These are phyloP conservation scores for Philopotamus ludificatus DNA, from an alignment of 1,140 invertebrate species.

Conservation along the genomic window DNA sequence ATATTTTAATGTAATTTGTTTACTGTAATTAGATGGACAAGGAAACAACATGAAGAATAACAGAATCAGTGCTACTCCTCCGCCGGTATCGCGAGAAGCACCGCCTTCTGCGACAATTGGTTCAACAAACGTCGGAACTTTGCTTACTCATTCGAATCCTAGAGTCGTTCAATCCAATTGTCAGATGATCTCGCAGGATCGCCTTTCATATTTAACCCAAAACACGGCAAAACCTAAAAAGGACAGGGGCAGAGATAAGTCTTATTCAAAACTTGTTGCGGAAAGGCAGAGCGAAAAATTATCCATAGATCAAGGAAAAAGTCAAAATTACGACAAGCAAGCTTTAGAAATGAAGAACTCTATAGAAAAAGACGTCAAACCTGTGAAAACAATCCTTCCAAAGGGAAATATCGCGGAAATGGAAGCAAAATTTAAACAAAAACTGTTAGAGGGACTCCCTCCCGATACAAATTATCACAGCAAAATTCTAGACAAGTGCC, in stretches of 20 bases:
- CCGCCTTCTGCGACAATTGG: conserved; percentile 56
- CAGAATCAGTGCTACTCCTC: neutral
- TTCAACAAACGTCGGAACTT: conserved; percentile 65
- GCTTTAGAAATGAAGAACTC: neutral
- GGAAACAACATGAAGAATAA: neutral
- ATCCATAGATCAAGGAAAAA: neutral
- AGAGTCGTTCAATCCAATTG: conserved; percentile 45
- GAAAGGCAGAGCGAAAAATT: conserved; percentile 43
- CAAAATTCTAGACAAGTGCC: conserved; percentile 23
- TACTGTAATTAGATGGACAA: neutral
- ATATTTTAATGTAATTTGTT: neutral
- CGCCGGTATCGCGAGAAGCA: conserved; percentile 35
- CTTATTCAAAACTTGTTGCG: conserved; percentile 56
- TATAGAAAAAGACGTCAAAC: conserved; percentile 6
- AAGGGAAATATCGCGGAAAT: conserved; percentile 56
- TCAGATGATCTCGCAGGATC: conserved; percentile 45
- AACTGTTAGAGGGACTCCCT: conserved; percentile 54
- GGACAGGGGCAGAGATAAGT: conserved; percentile 57
- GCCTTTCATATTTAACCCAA: conserved; percentile 45
- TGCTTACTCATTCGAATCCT: conserved; percentile 44
- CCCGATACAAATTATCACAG: conserved; percentile 41
- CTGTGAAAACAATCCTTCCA: conserved; percentile 42
- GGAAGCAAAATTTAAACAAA: conserved; percentile 64
- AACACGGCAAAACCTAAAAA: conserved; percentile 44
- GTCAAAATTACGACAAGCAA: neutral